phyloP scores from a whole-genome alignment of 2,113 vertebrate species.

The Delphinus delphis region DNA sequence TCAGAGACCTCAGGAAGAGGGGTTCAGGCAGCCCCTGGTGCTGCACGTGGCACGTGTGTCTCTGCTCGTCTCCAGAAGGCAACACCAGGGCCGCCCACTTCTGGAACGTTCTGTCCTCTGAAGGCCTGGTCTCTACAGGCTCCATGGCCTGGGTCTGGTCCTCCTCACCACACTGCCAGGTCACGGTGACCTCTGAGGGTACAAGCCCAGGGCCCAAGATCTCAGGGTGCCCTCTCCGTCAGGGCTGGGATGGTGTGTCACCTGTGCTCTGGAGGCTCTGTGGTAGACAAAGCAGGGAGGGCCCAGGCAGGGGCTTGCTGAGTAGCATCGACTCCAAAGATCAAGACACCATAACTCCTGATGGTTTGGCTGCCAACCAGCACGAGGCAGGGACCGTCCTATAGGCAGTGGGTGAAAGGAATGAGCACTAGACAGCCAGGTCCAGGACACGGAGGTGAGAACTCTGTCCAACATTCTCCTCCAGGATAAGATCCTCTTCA shows the following conservation, averaged over 20 bases:
- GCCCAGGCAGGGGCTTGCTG: neutral
- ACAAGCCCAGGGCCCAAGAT: neutral
- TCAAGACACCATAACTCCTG: neutral
- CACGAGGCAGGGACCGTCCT: neutral
- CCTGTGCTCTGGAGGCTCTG: neutral
- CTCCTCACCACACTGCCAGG: neutral
- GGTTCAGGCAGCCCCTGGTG: neutral
- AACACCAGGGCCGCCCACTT: neutral
- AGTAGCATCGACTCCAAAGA: neutral
- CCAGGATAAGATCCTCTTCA: neutral
- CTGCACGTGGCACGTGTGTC: neutral
- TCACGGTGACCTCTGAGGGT: slow-evolving; percentile 32
- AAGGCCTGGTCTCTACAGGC: neutral
- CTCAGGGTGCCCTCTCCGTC: neutral
- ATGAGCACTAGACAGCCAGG: neutral
- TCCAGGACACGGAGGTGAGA: neutral
- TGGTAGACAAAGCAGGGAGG: neutral
- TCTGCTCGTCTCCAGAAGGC: neutral
- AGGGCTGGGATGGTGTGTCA: neutral
- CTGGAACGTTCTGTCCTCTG: neutral
- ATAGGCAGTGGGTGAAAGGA: accelerated
- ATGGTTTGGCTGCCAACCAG: neutral
- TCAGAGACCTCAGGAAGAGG: neutral
- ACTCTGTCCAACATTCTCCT: too few species aligned
- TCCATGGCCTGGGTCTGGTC: neutral